These are phyloP conservation scores for Apogon hyalosoma DNA, from an alignment of 2,797 vertebrate genomes.

Conservation along the genomic window DNA sequence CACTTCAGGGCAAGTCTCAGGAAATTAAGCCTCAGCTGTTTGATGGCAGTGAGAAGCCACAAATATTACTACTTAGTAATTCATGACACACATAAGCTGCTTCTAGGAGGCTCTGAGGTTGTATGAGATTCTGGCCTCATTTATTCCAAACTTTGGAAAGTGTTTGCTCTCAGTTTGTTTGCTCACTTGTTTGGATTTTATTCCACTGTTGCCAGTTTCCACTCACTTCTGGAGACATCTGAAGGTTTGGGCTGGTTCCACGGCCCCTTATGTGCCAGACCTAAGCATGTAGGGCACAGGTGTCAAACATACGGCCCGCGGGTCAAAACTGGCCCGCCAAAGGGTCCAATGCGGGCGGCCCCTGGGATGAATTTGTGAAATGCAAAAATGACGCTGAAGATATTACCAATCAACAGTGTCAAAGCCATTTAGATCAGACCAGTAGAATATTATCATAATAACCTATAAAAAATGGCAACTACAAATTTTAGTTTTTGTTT, in stretches of 20 bases:
- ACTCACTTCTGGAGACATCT: slow-evolving; percentile 20
- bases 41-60: slow-evolving; percentile 72
- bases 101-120: slow-evolving; percentile 66
- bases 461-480: too few species aligned
- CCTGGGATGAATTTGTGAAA: too few species aligned
- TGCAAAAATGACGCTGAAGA: too few species aligned
- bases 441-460: too few species aligned
- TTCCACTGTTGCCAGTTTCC: slow-evolving; percentile 31
- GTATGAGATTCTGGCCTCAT: slow-evolving; percentile 67
- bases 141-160: slow-evolving; percentile 65
- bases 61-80: slow-evolving; percentile 79
- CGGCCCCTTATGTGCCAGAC: slow-evolving; percentile 16
- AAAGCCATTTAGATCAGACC: too few species aligned
- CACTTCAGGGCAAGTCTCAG: slow-evolving; percentile 72
- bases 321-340: too few species aligned
- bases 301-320: too few species aligned
- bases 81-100: slow-evolving; percentile 78
- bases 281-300: too few species aligned
- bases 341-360: too few species aligned
- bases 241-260: slow-evolving; percentile 27
- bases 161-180: slow-evolving; percentile 59
- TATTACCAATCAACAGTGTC: too few species aligned
- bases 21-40: slow-evolving; percentile 79
- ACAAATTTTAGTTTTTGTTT: too few species aligned
- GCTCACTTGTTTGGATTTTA: slow-evolving; percentile 49